phyloP scores from a whole-genome alignment of 2,888 invertebrate genomes.

The Stenichneumon culpator region DNA sequence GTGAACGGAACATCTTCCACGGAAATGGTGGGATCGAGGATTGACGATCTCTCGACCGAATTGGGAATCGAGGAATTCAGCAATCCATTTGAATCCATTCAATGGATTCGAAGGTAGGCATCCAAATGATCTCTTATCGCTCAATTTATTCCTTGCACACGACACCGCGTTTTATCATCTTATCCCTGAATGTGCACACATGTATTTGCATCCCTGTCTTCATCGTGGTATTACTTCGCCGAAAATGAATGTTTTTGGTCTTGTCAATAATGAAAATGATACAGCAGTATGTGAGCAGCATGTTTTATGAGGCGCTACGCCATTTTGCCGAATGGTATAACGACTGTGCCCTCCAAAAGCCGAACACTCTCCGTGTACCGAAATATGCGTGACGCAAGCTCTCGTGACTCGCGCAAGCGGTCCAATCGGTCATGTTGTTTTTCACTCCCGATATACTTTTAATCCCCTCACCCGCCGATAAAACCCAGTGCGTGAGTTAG shows the following conservation, averaged over 20 bases:
- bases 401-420: neutral
- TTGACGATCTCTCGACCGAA: neutral
- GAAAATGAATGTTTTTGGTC: neutral
- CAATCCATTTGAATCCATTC: too few species aligned
- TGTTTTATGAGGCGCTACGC: too few species aligned
- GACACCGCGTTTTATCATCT: neutral
- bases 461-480: neutral
- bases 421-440: neutral
- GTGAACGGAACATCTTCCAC: too few species aligned
- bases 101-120: neutral
- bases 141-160: neutral
- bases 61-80: neutral
- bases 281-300: too few species aligned
- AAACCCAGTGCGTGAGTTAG: conserved; percentile 4
- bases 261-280: too few species aligned
- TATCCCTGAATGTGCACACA: neutral
- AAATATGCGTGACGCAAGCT: neutral
- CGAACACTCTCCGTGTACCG: neutral
- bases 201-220: neutral
- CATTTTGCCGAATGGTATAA: too few species aligned
- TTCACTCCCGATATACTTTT: neutral
- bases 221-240: neutral
- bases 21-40: too few species aligned
- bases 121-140: neutral
- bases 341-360: too few species aligned